A percentile compares a stretch with the other conserved stretches of the same genome.
These are phyloP conservation scores for Tachina grossa DNA, from an alignment of 2,888 invertebrate genomes.

Conservation along the genomic window DNA sequence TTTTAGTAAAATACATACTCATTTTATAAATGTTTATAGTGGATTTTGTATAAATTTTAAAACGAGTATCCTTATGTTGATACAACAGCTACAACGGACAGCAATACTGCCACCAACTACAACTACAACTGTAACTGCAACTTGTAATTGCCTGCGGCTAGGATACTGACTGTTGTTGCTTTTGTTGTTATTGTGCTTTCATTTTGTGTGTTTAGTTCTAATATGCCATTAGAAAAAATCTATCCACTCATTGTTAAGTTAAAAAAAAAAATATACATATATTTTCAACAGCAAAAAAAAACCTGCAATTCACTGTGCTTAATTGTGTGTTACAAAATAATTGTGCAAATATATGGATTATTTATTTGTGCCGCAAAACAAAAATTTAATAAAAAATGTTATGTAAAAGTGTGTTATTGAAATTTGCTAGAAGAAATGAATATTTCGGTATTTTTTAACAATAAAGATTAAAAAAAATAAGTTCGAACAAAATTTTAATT, in stretches of 20 bases:
- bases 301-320: constrained; percentile 16
- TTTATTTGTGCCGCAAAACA: neutral
- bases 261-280: neutral
- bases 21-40: constrained; percentile 34
- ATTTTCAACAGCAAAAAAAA: constrained; percentile 16
- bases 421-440: too few species aligned
- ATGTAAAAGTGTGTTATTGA: neutral
- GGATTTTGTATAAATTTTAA: constrained; percentile 24
- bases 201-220: constrained; percentile 9
- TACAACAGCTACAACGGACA: constrained; percentile 14
- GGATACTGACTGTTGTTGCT: constrained; percentile 16
- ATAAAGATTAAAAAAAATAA: too few species aligned
- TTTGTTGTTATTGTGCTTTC: neutral
- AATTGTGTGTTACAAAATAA: constrained; percentile 31
- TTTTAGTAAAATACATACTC: constrained; percentile 18
- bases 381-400: neutral
- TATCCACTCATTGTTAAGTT: constrained; percentile 13
- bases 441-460: too few species aligned
- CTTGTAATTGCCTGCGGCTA: constrained; percentile 37
- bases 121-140: constrained; percentile 11
- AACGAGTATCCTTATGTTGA: constrained; percentile 29
- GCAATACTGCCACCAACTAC: constrained; percentile 1
- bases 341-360: constrained; percentile 36
- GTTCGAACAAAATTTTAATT: too few species aligned
- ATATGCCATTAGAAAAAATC: constrained; percentile 5